phyloP scores from a whole-genome alignment of 2,797 vertebrate species.

The Agapornis canus region DNA sequence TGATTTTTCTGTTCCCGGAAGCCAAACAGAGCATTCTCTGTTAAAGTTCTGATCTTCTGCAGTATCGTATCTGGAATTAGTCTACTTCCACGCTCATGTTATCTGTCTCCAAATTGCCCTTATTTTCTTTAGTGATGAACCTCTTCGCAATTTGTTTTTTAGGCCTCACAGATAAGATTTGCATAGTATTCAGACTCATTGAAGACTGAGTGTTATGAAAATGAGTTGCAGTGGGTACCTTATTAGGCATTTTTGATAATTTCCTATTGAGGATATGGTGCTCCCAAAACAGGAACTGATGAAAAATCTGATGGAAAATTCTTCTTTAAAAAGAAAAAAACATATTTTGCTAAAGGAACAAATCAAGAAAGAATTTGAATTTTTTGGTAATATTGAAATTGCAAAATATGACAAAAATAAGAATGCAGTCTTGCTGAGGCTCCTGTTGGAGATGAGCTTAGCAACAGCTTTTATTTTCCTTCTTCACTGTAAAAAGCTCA shows the following conservation, averaged over 20 bases:
- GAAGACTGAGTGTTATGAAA: neutral
- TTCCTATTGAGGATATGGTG: neutral
- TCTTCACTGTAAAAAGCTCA: conserved; percentile 19
- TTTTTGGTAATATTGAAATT: neutral
- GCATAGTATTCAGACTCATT: neutral
- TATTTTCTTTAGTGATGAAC: neutral
- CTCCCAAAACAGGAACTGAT: neutral
- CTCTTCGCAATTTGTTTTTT: neutral
- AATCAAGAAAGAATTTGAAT: neutral
- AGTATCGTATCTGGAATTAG: neutral
- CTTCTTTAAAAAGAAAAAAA: neutral
- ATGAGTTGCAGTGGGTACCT: neutral
- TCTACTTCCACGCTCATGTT: neutral
- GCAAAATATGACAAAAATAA: neutral
- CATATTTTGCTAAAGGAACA: neutral
- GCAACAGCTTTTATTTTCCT: conserved; percentile 45
- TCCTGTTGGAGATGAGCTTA: conserved; percentile 19
- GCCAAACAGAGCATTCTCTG: neutral
- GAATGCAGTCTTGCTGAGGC: neutral
- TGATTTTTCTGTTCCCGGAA: neutral
- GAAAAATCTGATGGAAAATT: neutral
- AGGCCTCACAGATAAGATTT: neutral
- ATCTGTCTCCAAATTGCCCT: neutral
- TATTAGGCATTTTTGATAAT: neutral
- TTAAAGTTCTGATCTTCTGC: neutral